Base-by-base conservation (phyloP, 2,797 vertebrate genomes). In the Trachurus trachurus region DNA sequence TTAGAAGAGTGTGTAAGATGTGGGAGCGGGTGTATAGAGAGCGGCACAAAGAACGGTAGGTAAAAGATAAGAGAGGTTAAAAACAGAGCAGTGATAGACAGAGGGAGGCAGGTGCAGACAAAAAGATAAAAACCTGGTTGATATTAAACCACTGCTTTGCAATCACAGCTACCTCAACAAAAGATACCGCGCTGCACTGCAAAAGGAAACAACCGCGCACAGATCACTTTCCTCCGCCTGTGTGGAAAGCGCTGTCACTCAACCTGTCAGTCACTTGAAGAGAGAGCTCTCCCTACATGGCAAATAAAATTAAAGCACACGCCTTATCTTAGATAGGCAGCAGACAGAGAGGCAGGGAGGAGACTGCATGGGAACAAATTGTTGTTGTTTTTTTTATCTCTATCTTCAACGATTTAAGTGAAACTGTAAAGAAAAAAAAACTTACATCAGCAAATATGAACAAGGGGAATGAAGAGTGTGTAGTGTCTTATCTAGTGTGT, bases 201-300 rank as follows among this genome's bases (percentile, higher is more conserved):
- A 0, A 16, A 40, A 45, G 64, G 64, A 71, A 79, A 84, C 73
- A 82, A 74, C 29, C 57, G 70, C 59, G 34, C 45, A 29, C 4
- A 12, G 66, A 19, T 73, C 70, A 16, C 70, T 34, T 81, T 69
- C 54, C 80, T 72, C 74, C 0, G 3, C 53, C 63, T 62, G 68
- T 57, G 11, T 53, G 71, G 62, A 67, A 85, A 77, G 73, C 60
- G 29, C 81, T 84, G 85, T 71, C 85, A 84, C 69, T 87, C 80
- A 86, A 86, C 69, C 80, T 82, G 85, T 76, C 88, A 82, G 58
- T 81, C 64, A 71, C 63, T 64, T 54, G 60, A 79, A 76, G 63
- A 62, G 66, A 58, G 64, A 58, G 59, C 71, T 59, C 54, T 69
- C 66, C 66, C 44, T 22, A 72, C 81, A 78, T 68, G 78, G 50